Evolutionary conservation across 2,113 vertebrate genomes (phyloP).

Genomic region (Podarcis muralis): DNA sequence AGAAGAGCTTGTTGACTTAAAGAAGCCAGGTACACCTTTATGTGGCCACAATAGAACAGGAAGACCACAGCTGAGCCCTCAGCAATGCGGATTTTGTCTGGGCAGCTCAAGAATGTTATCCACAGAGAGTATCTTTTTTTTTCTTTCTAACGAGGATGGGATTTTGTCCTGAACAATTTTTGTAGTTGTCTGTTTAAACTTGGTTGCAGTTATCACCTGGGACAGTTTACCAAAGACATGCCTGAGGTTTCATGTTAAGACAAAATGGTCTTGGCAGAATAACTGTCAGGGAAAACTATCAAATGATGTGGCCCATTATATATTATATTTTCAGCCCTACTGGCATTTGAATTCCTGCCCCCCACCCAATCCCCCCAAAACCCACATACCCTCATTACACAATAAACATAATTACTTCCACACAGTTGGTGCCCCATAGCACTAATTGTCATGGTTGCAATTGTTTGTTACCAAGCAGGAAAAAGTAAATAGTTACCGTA

Average conservation of each 20-base stretch:
- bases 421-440: not conserved
- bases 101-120: not conserved
- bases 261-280: not conserved
- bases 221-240: not conserved
- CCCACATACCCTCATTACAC: not conserved
- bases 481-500: not conserved
- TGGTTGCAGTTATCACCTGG: not conserved
- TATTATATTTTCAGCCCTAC: not conserved
- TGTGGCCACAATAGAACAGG: not conserved
- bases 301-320: not conserved
- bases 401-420: not conserved
- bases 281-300: not conserved
- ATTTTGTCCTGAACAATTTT: slow-evolving; percentile 3
- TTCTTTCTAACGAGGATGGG: not conserved
- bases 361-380: not conserved
- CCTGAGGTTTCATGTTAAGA: not conserved
- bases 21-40: not conserved
- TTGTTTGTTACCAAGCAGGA: not conserved
- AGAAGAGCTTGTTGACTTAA: not conserved
- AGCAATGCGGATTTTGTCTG: not conserved
- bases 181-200: not conserved
- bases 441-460: not conserved
- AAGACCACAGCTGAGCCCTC: not conserved
- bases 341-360: not conserved
- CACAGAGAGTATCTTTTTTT: not conserved